Percentiles rank a stretch among this genome's conserved stretches.
These are phyloP conservation scores for Dendrolimus houi DNA, from an alignment of 2,888 invertebrate species.

Conservation along the genomic window DNA sequence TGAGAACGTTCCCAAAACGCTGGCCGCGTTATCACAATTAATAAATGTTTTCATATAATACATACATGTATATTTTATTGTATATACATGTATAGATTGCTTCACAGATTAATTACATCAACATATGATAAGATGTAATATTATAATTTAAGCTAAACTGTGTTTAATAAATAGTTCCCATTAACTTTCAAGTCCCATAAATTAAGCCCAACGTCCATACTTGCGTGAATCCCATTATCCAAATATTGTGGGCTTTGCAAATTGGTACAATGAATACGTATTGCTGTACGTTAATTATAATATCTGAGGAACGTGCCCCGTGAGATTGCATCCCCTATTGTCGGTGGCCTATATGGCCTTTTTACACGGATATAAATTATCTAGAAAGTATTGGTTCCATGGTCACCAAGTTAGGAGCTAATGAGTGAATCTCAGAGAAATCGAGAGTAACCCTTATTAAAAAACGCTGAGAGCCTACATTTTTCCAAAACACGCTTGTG, in stretches of 20 bases:
- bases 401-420: too few species aligned
- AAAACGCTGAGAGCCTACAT: too few species aligned
- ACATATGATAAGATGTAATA: neutral
- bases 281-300: constrained; percentile 43
- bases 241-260: constrained; percentile 35
- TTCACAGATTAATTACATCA: too few species aligned
- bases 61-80: too few species aligned
- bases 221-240: constrained; percentile 25
- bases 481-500: too few species aligned
- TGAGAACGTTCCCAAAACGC: too few species aligned
- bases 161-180: neutral
- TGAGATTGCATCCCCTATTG: constrained; percentile 24
- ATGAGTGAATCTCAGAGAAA: too few species aligned
- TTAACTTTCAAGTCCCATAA: neutral
- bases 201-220: constrained; percentile 7
- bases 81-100: too few species aligned
- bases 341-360: neutral
- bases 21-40: too few species aligned
- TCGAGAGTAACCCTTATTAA: too few species aligned
- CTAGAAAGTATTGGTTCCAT: too few species aligned
- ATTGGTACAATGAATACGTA: constrained; percentile 45
- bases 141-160: neutral
- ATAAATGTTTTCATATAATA: too few species aligned
- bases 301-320: constrained; percentile 29
- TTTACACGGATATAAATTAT: neutral